phyloP scores from a whole-genome alignment of 1,140 invertebrate species.

The Pseudomyrmex cubaensis region DNA sequence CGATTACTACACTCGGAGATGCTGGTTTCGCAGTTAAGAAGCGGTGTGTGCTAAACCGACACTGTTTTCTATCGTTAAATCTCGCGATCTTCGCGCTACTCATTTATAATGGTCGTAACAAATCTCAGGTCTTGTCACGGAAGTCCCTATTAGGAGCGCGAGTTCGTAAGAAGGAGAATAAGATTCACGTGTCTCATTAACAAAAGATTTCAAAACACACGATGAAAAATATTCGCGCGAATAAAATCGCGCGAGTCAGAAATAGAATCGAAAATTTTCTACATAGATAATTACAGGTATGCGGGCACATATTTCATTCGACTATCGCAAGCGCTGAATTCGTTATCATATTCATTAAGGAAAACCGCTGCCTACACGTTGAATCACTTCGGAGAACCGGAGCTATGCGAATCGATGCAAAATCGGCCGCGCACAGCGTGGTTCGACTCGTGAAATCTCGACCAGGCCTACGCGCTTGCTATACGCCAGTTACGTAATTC shows the following conservation, averaged over 20 bases:
- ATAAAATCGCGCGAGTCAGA: no score
- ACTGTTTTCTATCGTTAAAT: slow-evolving; percentile 64
- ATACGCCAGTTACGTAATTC: slow-evolving; percentile 52
- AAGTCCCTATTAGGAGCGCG: slow-evolving; percentile 63
- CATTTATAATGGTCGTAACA: slow-evolving; percentile 67
- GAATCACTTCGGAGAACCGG: slow-evolving; percentile 15
- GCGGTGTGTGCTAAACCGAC: slow-evolving; percentile 31
- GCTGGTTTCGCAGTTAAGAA: slow-evolving; percentile 44
- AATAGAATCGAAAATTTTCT: background rate
- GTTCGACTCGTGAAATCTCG: slow-evolving; percentile 53
- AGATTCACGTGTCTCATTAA: background rate
- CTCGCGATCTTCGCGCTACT: slow-evolving; percentile 60
- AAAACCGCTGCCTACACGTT: background rate
- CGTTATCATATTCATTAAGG: slow-evolving; percentile 13
- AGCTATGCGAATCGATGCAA: slow-evolving; percentile 25
- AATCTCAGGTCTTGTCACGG: slow-evolving; percentile 65
- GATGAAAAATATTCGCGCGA: no score
- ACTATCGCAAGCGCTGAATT: background rate
- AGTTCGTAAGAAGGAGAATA: slow-evolving; percentile 22
- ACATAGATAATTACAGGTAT: background rate
- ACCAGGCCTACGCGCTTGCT: slow-evolving; percentile 15
- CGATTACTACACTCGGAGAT: slow-evolving; percentile 47
- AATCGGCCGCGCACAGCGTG: slow-evolving; percentile 3
- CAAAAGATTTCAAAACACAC: no score
- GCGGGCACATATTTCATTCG: background rate